Base-by-base conservation (phyloP, 30 jellyfish, hydroid and myxozoan genomes). In the Calvadosia cruxmelitensis region DNA sequence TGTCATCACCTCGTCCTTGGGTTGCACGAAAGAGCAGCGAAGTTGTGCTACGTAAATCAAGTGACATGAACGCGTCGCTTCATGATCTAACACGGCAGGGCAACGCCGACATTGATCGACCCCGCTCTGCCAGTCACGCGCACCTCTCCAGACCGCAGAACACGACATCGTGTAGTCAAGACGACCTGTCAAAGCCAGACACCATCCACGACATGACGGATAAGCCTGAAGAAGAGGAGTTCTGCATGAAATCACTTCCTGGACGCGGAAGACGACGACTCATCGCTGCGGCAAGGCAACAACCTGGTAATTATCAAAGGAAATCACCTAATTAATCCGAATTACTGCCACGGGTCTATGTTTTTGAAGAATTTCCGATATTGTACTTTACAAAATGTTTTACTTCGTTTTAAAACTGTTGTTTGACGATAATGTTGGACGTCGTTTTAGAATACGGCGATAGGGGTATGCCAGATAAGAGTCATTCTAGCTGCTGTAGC, bases 1-100 rank as follows among this genome's bases (percentile, higher is more conserved):
- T 80, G 33, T 53, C 80, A 0, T 71, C 93, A 31, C 84, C 93
- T 7, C 52, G 85, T 27, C 93, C 93, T 2, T 80, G 93, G 93
- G 68, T 72, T 13, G 76, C 78, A 29, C 50, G 79, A 34, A 71
- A 73, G 20, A 49, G 76, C 29, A 73, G 52, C 20, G 74, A 32
- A 65, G 25, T 27, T 16, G 23, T 32, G 3, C 64, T 30, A 23
- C 66, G 64, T 10, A 5, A 25, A 26, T 65, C 74, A 13, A 32
- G 12, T 27, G 74, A 65, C 25, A 26, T 65, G 24, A 65, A 20
- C 20, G 13, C 74, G 20, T 32, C 64, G 66, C 27, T 16, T n/a
- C 30, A 65, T 30, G 74, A 65, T 30, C 10, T 13, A 16, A 3
- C 66, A 12, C 27, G 74, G 66, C 26, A 10, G 10, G 53, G 25